These are phyloP conservation scores for Camptogramma bilineatum DNA, from an alignment of 2,888 invertebrate genomes.

Conservation along the genomic window DNA sequence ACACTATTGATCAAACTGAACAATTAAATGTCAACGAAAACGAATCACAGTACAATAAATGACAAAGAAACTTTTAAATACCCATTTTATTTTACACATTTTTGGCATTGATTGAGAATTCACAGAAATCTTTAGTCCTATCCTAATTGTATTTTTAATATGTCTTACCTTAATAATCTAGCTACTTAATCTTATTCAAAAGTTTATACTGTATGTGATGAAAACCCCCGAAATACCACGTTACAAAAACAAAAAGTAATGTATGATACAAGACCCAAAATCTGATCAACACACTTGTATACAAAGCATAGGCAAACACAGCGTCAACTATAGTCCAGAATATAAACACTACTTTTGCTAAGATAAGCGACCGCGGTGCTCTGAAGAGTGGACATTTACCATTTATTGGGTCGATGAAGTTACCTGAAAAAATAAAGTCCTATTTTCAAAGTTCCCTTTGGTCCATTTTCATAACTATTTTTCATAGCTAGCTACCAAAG, in stretches of 20 bases:
- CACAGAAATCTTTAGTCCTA: conserved; percentile 47
- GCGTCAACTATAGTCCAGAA: conserved; percentile 88
- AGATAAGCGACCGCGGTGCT: conserved; percentile 57
- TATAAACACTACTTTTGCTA: conserved; percentile 80
- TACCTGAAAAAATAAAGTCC: conserved; percentile 61
- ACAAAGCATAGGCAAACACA: conserved; percentile 74
- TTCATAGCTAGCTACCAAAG: no score
- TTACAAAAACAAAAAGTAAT: conserved; percentile 81
- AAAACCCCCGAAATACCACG: conserved; percentile 85
- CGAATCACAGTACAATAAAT: conserved; percentile 9
- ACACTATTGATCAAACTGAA: conserved; percentile 72
- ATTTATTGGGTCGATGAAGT: conserved; percentile 64
- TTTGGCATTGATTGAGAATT: conserved; percentile 63
- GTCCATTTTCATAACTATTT: no score
- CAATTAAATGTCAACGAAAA: conserved; percentile 21
- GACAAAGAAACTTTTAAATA: conserved; percentile 2
- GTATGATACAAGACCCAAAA: conserved; percentile 85
- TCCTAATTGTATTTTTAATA: conserved; percentile 5
- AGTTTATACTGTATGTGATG: conserved; percentile 86
- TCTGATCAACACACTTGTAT: conserved; percentile 74
- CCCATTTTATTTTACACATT: conserved; percentile 17
- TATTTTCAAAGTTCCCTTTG: no score
- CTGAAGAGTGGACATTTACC: conserved; percentile 59
- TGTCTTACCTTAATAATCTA: conserved; percentile 17
- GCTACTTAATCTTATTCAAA: conserved; percentile 51